Evolutionary conservation across 1,140 invertebrate genomes (phyloP).

Genomic region (Monochamus saltuarius): DNA sequence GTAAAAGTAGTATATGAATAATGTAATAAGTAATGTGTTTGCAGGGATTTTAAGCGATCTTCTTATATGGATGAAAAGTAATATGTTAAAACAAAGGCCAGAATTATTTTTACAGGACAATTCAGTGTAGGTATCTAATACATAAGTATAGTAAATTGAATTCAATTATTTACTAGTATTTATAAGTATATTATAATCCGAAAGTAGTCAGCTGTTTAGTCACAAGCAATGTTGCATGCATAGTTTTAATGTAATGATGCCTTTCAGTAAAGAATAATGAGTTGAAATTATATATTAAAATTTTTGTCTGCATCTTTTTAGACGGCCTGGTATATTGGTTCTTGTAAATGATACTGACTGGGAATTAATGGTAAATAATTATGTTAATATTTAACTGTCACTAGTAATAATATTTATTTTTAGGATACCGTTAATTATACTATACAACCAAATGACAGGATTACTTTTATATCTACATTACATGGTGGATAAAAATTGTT

Average conservation of each 20-base stretch:
- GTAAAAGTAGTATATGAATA: background rate
- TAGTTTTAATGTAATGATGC: too few relatives aligned
- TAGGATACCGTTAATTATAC: constrained; percentile 39
- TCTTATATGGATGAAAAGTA: constrained; percentile 80
- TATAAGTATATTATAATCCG: too few relatives aligned
- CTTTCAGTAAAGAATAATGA: too few relatives aligned
- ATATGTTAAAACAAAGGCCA: constrained; percentile 79
- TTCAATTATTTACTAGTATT: background rate
- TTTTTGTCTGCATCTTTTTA: constrained; percentile 50
- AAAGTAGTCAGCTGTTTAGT: too few relatives aligned
- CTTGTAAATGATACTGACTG: constrained; percentile 91
- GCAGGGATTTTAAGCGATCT: constrained; percentile 74
- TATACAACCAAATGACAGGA: constrained; percentile 37
- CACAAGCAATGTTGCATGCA: too few relatives aligned
- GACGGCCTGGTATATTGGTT: constrained; percentile 88
- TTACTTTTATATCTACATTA: constrained; percentile 39
- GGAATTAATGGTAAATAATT: constrained; percentile 74
- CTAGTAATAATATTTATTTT: constrained; percentile 59
- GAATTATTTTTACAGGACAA: constrained; percentile 88
- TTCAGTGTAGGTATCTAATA: constrained; percentile 65
- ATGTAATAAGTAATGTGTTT: constrained; percentile 36
- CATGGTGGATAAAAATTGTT: constrained; percentile 32
- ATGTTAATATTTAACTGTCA: background rate
- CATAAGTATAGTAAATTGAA: constrained; percentile 1
- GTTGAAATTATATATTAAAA: too few relatives aligned